Evolutionary conservation across 2,888 invertebrate genomes (phyloP).

Genomic region (Ophion costatus): DNA sequence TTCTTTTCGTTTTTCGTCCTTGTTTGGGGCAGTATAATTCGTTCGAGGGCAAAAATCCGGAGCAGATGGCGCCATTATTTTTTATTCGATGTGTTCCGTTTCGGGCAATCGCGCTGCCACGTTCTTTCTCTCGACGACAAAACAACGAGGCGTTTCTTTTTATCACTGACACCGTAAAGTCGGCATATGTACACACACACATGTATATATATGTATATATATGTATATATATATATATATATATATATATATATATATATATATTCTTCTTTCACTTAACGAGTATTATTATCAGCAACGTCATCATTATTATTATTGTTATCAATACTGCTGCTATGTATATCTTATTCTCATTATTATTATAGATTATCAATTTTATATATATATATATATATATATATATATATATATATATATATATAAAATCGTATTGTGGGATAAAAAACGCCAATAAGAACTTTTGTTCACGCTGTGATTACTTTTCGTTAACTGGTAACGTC

Average conservation of each 20-base stretch:
- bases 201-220: background rate
- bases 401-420: constrained; percentile 23
- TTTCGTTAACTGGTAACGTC: constrained; percentile 63
- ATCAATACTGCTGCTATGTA: constrained; percentile 26
- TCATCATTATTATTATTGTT: constrained; percentile 36
- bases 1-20: constrained; percentile 2
- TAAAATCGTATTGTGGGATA: background rate
- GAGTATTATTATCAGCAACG: constrained; percentile 28
- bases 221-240: background rate
- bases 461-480: constrained; percentile 23
- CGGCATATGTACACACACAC: background rate
- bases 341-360: constrained; percentile 26
- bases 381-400: constrained; percentile 25
- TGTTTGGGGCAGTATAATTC: constrained; percentile 13
- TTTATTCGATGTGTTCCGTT: constrained; percentile 48
- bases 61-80: constrained; percentile 2
- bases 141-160: background rate
- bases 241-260: constrained; percentile 11
- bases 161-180: constrained; percentile 2
- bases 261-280: constrained; percentile 11
- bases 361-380: constrained; percentile 19
- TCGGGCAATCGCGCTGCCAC: background rate
- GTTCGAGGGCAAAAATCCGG: constrained; percentile 5
- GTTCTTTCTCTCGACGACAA: constrained; percentile 27
- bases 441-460: constrained; percentile 26